Percentiles rank a stretch among this genome's conserved stretches.
These are phyloP conservation scores for Mylabris sibirica DNA, from an alignment of 2,888 invertebrate genomes.

Conservation along the genomic window DNA sequence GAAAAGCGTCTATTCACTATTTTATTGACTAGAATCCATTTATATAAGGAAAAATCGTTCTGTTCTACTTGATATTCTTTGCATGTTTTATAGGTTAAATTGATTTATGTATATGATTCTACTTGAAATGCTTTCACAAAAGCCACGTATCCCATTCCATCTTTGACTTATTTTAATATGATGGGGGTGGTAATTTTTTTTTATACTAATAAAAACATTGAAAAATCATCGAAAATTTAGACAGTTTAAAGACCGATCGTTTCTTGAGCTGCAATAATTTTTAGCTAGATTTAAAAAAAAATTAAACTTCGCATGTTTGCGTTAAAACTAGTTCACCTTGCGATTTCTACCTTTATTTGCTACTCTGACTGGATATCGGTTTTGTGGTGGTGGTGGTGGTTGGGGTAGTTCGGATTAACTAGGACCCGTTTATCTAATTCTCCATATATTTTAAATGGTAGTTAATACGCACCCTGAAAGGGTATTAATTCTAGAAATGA, in stretches of 20 bases:
- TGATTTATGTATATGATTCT: constrained; percentile 12
- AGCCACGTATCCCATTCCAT: constrained; percentile 1
- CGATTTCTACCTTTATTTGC: neutral
- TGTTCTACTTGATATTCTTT: neutral
- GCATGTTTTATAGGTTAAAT: constrained; percentile 8
- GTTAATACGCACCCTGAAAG: neutral
- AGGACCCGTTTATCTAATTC: constrained; percentile 5
- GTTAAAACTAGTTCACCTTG: neutral
- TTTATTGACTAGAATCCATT: neutral
- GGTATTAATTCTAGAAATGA: neutral
- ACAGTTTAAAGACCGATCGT: neutral
- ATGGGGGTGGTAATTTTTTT: neutral
- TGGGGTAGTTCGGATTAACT: neutral
- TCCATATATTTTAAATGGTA: neutral
- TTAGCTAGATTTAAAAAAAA: neutral
- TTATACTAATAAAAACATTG: neutral
- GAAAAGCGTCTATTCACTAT: neutral
- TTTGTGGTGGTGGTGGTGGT: neutral
- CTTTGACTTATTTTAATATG: constrained; percentile 9
- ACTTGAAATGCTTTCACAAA: neutral
- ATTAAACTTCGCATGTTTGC: neutral
- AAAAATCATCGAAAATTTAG: neutral
- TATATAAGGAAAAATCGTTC: neutral
- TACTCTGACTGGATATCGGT: neutral
- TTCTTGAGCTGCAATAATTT: neutral